Conservation (phyloP, 2,797 vertebrate genomes). For the Spinus pinus region DNA sequence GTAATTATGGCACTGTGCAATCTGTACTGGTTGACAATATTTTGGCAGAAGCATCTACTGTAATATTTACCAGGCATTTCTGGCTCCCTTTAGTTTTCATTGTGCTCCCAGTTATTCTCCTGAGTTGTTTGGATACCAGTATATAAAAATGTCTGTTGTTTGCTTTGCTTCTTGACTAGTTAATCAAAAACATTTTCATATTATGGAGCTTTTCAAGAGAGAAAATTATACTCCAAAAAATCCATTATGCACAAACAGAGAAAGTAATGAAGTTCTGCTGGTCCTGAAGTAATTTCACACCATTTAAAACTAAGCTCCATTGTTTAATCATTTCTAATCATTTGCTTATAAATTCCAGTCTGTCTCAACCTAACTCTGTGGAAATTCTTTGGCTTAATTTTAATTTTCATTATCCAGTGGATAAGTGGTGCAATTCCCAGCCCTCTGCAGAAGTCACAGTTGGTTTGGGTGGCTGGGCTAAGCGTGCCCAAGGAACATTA, state of each 20-base stretch:
- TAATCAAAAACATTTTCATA: slow-evolving; percentile 50
- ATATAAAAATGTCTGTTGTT: slow-evolving; percentile 39
- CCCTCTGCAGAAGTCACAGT: background rate
- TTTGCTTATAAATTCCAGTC: background rate
- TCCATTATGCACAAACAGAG: slow-evolving; percentile 1
- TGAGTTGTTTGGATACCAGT: slow-evolving; percentile 41
- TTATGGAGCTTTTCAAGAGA: slow-evolving; percentile 15
- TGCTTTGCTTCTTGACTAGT: slow-evolving; percentile 38
- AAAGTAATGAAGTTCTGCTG: slow-evolving; percentile 36
- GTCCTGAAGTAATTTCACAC: slow-evolving; percentile 39
- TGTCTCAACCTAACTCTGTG: background rate
- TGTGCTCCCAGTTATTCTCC: slow-evolving; percentile 38
- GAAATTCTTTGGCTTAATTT: background rate
- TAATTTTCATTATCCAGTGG: background rate
- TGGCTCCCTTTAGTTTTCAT: slow-evolving; percentile 46
- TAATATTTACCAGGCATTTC: slow-evolving; percentile 66
- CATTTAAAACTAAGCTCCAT: slow-evolving; percentile 5
- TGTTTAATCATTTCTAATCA: slow-evolving; percentile 28
- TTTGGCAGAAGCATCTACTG: slow-evolving; percentile 54
- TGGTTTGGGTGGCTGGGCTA: background rate
- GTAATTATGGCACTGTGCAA: slow-evolving; percentile 54
- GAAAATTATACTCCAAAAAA: slow-evolving; percentile 12
- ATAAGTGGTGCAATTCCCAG: background rate
- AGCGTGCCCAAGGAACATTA: background rate
- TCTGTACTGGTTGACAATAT: slow-evolving; percentile 48